phyloP scores from a whole-genome alignment of 2,113 vertebrate species.

The Oriolus oriolus region DNA sequence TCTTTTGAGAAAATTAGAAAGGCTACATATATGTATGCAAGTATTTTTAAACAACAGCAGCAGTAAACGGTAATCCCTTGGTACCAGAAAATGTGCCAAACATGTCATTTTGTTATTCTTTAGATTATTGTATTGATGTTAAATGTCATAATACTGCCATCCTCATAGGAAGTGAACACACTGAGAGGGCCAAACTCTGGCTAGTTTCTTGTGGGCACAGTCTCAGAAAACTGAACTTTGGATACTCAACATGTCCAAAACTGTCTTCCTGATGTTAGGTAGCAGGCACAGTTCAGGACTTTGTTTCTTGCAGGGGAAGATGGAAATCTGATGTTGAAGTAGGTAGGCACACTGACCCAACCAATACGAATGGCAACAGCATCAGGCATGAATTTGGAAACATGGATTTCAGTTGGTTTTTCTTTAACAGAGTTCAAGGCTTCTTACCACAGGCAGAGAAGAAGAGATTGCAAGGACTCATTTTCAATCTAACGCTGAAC shows the following conservation, averaged over 20 bases:
- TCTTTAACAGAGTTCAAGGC: background rate
- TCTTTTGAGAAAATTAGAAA: background rate
- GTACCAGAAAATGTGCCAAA: background rate
- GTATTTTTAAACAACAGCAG: background rate
- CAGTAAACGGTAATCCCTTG: background rate
- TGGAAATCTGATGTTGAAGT: background rate
- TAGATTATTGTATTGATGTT: background rate
- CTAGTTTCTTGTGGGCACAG: background rate
- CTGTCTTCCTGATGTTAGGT: background rate
- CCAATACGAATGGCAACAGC: background rate
- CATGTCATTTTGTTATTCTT: background rate
- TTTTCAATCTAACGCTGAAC: background rate
- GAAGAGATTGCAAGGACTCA: accelerated
- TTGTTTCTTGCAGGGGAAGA: background rate
- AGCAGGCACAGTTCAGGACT: background rate
- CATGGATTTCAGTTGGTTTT: background rate
- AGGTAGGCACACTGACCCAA: background rate
- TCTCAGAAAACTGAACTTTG: background rate
- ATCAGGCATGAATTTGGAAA: background rate
- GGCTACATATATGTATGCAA: background rate
- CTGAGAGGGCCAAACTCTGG: background rate
- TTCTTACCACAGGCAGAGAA: background rate
- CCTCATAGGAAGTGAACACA: background rate
- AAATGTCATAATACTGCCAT: background rate
- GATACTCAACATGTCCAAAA: background rate